phyloP scores from a whole-genome alignment of 2,888 invertebrate genomes.

The Prenolepis imparis region DNA sequence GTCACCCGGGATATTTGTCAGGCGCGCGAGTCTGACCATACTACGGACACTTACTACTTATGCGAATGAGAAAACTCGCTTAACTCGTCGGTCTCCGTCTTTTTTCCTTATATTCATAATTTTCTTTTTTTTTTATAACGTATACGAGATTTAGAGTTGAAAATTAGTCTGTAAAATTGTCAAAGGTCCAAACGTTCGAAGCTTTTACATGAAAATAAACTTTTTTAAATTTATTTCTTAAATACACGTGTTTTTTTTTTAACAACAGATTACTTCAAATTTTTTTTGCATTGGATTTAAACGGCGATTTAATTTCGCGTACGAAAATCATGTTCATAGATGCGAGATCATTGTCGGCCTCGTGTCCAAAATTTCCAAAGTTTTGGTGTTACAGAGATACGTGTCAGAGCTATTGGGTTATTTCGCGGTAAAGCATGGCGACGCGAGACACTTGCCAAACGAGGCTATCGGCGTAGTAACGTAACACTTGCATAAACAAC shows the following conservation, averaged over 20 bases:
- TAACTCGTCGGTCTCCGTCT: constrained; percentile 3
- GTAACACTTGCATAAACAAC: constrained; percentile 70
- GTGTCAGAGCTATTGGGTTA: constrained; percentile 62
- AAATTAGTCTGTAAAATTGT: not conserved
- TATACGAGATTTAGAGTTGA: not conserved
- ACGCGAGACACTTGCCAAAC: constrained; percentile 61
- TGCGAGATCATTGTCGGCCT: constrained; percentile 43
- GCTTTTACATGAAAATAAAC: not conserved
- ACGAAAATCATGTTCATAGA: constrained; percentile 34
- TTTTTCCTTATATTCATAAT: constrained; percentile 1
- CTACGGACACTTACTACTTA: constrained; percentile 39
- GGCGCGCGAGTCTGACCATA: constrained; percentile 36
- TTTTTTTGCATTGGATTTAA: not conserved
- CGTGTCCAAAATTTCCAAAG: constrained; percentile 47
- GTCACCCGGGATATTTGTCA: constrained; percentile 64
- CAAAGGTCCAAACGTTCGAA: not conserved
- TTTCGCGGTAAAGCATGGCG: constrained; percentile 59
- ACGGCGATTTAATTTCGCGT: not conserved
- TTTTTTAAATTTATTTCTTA: not conserved
- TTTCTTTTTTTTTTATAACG: not conserved
- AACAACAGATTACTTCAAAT: not conserved
- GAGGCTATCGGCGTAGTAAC: constrained; percentile 64
- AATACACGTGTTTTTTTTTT: not conserved
- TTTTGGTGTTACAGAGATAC: constrained; percentile 47
- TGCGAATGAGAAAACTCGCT: not conserved